A percentile compares a stretch with the other conserved stretches of the same genome.
These are phyloP conservation scores for Macroramphosus scolopax DNA, from an alignment of 2,797 vertebrate genomes.

Conservation along the genomic window DNA sequence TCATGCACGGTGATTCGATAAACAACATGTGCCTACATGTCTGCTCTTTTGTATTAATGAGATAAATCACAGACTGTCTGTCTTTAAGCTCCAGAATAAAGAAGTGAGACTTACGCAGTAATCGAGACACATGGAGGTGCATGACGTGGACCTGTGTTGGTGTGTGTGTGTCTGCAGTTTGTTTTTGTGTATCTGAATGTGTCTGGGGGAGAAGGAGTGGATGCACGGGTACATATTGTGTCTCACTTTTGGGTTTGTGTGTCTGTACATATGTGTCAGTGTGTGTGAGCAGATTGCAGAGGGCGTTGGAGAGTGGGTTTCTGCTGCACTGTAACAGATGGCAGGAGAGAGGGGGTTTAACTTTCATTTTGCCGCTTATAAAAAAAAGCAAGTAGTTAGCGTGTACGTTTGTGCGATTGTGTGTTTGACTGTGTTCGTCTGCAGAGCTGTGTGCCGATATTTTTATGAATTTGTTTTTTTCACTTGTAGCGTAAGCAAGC, in stretches of 20 bases:
- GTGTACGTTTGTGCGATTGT: conserved; percentile 7
- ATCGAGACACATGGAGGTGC: conserved; percentile 6
- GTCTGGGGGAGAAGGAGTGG: conserved; percentile 6
- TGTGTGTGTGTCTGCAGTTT: conserved; percentile 12
- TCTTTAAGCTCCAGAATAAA: conserved; percentile 26
- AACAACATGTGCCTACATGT: conserved; percentile 51
- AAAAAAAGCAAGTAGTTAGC: conserved; percentile 54
- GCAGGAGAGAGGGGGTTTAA: conserved; percentile 60
- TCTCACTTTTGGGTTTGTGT: conserved; percentile 4
- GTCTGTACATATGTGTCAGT: conserved; percentile 17
- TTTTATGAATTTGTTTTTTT: no score
- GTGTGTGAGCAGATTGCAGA: conserved; percentile 60
- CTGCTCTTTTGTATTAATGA: conserved; percentile 61
- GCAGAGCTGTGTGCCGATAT: not conserved
- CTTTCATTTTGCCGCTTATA: conserved; percentile 57
- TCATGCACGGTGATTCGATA: conserved; percentile 39
- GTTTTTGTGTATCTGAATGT: conserved; percentile 13
- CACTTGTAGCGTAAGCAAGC: conserved; percentile 31
- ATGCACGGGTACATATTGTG: conserved; percentile 8
- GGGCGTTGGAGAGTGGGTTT: conserved; percentile 55
- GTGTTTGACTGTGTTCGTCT: not conserved
- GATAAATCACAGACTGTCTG: conserved; percentile 51
- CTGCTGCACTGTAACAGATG: conserved; percentile 67
- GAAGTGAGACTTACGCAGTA: conserved; percentile 4
- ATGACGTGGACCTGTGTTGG: conserved; percentile 8